Evolutionary conservation across 2,113 vertebrate genomes (phyloP).

Genomic region (Eupsittula cactorum): DNA sequence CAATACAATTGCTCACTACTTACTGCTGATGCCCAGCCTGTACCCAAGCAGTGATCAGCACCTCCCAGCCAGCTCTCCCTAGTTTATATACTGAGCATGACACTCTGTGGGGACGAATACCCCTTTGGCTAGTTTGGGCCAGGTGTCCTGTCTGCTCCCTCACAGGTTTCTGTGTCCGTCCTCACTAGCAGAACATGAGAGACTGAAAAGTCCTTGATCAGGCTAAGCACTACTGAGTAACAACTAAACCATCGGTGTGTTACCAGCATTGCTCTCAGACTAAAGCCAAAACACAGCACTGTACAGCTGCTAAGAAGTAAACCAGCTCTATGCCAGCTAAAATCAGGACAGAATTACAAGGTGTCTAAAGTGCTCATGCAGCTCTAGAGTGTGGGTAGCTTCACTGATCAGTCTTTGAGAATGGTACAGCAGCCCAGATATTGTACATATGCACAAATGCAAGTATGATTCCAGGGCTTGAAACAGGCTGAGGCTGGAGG

Average conservation of each 20-base stretch:
- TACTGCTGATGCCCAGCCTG: not conserved
- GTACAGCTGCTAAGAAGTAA: not conserved
- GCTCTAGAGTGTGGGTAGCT: not conserved
- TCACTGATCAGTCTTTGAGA: not conserved
- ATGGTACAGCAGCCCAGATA: not conserved
- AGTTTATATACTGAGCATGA: not conserved
- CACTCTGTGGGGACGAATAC: not conserved
- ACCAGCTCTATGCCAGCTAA: not conserved
- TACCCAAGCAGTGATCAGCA: not conserved
- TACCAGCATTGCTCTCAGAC: not conserved
- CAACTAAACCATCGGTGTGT: not conserved
- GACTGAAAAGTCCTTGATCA: not conserved
- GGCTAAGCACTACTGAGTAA: not conserved
- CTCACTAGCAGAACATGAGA: not conserved
- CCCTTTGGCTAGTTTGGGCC: not conserved
- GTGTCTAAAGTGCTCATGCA: not conserved
- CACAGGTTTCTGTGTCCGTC: not conserved
- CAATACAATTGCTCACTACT: not conserved
- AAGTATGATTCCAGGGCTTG: accelerated
- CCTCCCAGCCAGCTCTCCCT: not conserved
- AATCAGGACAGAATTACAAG: not conserved
- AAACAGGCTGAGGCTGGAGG: not conserved
- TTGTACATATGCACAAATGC: not conserved
- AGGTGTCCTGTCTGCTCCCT: not conserved
- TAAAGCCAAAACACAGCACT: not conserved